phyloP scores from a whole-genome alignment of 1,140 invertebrate species.

The Atopsyche davidsoni region DNA sequence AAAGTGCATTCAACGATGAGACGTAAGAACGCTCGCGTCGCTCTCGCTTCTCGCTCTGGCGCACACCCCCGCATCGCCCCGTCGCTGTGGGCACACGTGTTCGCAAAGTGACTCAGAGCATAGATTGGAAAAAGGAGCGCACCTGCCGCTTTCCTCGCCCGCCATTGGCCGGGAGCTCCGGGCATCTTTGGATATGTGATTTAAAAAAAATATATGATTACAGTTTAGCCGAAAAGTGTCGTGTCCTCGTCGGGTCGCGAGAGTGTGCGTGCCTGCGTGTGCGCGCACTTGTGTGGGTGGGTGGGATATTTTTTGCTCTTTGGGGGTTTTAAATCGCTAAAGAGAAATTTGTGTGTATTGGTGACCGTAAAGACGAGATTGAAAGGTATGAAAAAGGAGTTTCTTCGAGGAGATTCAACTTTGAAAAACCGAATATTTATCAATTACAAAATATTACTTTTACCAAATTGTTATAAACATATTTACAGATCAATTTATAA shows the following conservation, averaged over 20 bases:
- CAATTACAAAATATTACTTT: neutral
- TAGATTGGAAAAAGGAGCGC: constrained; percentile 9
- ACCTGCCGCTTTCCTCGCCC: constrained; percentile 22
- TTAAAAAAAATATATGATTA: constrained; percentile 26
- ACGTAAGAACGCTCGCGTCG: constrained; percentile 21
- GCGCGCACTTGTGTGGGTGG: no score
- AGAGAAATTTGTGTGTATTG: neutral
- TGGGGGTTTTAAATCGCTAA: neutral
- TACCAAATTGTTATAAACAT: neutral
- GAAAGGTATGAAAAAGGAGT: constrained; percentile 1
- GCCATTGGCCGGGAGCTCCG: constrained; percentile 20
- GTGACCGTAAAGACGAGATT: neutral
- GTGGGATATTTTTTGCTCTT: neutral
- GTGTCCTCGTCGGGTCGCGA: constrained; percentile 15
- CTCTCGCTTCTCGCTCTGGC: constrained; percentile 9
- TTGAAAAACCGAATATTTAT: neutral
- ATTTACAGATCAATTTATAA: neutral
- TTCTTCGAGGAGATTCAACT: constrained; percentile 8
- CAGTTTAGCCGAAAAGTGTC: constrained; percentile 27
- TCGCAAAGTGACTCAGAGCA: constrained; percentile 23
- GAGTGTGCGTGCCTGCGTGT: no score
- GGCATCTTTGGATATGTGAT: constrained; percentile 25
- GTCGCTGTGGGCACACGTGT: constrained; percentile 28
- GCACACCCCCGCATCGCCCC: neutral
- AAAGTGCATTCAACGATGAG: constrained; percentile 26